Conservation (phyloP, 1,140 invertebrate species). For the Brachionus rotundiformis region DNA sequence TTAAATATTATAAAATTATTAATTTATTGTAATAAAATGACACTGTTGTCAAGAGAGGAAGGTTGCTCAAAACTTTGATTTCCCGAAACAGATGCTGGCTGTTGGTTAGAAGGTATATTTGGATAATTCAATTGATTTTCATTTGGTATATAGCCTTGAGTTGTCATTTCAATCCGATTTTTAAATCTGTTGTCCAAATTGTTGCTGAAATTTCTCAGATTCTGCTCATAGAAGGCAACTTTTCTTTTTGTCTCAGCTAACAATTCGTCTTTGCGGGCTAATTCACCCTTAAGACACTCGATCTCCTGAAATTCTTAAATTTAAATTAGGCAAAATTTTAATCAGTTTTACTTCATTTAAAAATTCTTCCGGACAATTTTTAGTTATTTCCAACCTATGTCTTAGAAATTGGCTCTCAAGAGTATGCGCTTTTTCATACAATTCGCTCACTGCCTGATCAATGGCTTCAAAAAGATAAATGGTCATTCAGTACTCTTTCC, state of each 20-base stretch:
- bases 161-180: conserved; percentile 47
- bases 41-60: conserved; percentile 25
- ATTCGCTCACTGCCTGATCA: background rate
- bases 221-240: background rate
- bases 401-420: conserved; percentile 10
- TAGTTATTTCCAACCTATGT: conserved; percentile 15
- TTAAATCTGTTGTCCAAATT: background rate
- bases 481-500: background rate
- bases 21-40: conserved; percentile 36
- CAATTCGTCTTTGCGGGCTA: background rate
- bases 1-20: too few species aligned
- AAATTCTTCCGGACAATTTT: conserved; percentile 26
- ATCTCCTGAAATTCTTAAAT: background rate
- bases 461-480: background rate
- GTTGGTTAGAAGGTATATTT: conserved; percentile 35
- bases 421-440: conserved; percentile 31
- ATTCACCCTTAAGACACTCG: conserved; percentile 21
- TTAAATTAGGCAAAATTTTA: background rate
- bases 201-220: conserved; percentile 4
- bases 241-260: background rate
- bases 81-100: conserved; percentile 23
- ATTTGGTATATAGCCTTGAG: conserved; percentile 21
- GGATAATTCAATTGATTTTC: conserved; percentile 20
- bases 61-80: conserved; percentile 41
- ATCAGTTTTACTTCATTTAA: background rate